These are phyloP conservation scores for Eupelmus urozonus DNA, from an alignment of 2,888 invertebrate genomes.

Conservation along the genomic window DNA sequence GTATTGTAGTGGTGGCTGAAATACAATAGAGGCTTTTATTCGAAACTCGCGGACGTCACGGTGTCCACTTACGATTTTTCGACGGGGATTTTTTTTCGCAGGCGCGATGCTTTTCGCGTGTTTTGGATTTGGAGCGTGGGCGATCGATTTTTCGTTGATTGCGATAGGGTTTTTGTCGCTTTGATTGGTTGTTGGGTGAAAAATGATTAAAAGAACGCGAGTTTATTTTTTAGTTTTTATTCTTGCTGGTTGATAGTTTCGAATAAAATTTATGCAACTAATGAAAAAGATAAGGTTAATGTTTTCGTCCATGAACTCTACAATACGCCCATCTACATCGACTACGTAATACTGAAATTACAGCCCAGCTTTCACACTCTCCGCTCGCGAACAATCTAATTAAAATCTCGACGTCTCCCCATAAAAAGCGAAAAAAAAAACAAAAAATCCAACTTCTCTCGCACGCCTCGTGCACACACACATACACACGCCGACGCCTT, in stretches of 20 bases:
- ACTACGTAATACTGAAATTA: too few species aligned
- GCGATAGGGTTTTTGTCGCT: neutral
- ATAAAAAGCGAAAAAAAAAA: neutral
- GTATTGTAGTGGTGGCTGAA: neutral
- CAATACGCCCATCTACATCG: too few species aligned
- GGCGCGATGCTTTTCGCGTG: neutral
- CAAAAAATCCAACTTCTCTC: neutral
- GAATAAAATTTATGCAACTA: too few species aligned
- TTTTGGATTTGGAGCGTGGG: too few species aligned
- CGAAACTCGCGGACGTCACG: constrained; percentile 13
- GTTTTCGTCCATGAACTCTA: too few species aligned
- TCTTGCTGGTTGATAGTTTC: too few species aligned
- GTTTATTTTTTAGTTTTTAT: too few species aligned
- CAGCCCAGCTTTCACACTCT: too few species aligned
- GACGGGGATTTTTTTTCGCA: neutral
- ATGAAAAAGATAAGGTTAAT: too few species aligned
- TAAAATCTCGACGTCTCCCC: too few species aligned
- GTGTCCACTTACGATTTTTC: constrained; percentile 14
- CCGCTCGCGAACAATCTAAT: too few species aligned
- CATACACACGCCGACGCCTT: neutral
- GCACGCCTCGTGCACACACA: neutral
- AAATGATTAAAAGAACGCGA: too few species aligned
- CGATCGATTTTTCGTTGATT: neutral
- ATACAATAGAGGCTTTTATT: constrained; percentile 16
- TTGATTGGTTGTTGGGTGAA: neutral